Evolutionary conservation across 2,113 vertebrate genomes (phyloP), one percentile per base, ranked within the genome.

Genomic region (Phrynocephalus versicolor): DNA sequence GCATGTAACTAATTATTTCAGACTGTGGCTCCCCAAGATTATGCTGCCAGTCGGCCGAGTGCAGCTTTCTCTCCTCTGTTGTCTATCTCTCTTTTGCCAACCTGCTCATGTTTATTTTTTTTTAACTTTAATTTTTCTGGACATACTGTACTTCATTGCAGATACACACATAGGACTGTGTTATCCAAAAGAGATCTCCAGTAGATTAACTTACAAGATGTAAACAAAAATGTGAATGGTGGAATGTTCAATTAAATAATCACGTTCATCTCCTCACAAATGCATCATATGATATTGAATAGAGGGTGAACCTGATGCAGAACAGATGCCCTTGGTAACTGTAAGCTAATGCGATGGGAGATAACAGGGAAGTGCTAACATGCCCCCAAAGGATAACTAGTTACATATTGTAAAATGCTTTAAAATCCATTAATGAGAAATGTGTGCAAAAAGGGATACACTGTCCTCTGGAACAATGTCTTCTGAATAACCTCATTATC

Each of bases 171-270:
- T n/a, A 18, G 3, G 33, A 21, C 33, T 70, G 33, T 35, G 16
- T 39, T 58, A 77, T 37, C n/a, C 37, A 51, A 85, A 14, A 72
- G 71, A 87, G 69, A 33, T 1, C 0, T 1, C 67, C n/a, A 35
- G 30, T 89, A 51, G 9, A 67, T 65, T 2, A 10, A 86, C 65
- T 72, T 88, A 57, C 65, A 69, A 13, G 25, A 88, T 76, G 78
- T 81, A 1, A 1, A 23, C 79, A 58, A 90, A 70, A 74, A 16
- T n/a, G 30, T 81, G 27, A 37, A 87, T 55, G 18, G 88, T 69
- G 64, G 87, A 79, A 83, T 93, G 58, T 79, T 76, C 57, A 78
- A 80, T n/a, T 83, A 93, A 93, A 88, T 73, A 77, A 88, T 69
- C 62, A 73, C 72, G 80, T 83, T 33, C 64, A 90, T 25, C 64